Conservation (phyloP, 2,888 invertebrate genomes). For the Drosophila colorata region DNA sequence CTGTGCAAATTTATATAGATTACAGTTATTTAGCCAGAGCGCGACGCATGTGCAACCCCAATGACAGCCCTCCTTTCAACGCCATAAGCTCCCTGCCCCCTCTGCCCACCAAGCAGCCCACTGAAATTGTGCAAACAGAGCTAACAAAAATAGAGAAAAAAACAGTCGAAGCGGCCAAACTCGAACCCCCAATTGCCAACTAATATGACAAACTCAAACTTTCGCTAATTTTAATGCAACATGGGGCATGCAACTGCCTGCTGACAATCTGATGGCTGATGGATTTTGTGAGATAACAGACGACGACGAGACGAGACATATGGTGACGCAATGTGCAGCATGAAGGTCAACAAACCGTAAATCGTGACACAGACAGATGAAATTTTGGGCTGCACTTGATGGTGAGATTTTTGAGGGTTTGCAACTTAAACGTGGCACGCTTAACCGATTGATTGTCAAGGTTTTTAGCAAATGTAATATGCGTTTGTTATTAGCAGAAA, state of each 20-base stretch:
- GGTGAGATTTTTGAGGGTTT: background rate
- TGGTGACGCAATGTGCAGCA: conserved; percentile 58
- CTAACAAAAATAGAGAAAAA: background rate
- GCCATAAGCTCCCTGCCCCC: background rate
- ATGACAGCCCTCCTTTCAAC: conserved; percentile 10
- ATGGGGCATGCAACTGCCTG: conserved; percentile 26
- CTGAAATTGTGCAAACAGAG: conserved; percentile 14
- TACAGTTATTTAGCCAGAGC: conserved; percentile 21
- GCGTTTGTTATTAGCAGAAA: too few species aligned
- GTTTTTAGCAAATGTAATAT: too few species aligned
- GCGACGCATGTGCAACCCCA: conserved; percentile 19
- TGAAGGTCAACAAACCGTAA: conserved; percentile 63
- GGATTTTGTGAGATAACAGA: conserved; percentile 47
- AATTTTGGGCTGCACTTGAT: conserved; percentile 1
- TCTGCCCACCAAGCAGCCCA: background rate
- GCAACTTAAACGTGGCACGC: too few species aligned
- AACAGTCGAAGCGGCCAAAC: conserved; percentile 1
- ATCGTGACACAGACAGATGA: conserved; percentile 6
- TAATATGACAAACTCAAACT: conserved; percentile 21
- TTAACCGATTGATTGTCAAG: background rate
- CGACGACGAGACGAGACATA: conserved; percentile 21
- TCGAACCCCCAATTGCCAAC: conserved; percentile 3
- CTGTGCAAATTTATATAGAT: conserved; percentile 40
- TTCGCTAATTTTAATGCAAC: conserved; percentile 52
- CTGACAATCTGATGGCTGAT: conserved; percentile 41